Evolutionary conservation across 2,797 vertebrate genomes (phyloP), one percentile per base, ranked within the genome.

Genomic region (Bradypodion ventrale): DNA sequence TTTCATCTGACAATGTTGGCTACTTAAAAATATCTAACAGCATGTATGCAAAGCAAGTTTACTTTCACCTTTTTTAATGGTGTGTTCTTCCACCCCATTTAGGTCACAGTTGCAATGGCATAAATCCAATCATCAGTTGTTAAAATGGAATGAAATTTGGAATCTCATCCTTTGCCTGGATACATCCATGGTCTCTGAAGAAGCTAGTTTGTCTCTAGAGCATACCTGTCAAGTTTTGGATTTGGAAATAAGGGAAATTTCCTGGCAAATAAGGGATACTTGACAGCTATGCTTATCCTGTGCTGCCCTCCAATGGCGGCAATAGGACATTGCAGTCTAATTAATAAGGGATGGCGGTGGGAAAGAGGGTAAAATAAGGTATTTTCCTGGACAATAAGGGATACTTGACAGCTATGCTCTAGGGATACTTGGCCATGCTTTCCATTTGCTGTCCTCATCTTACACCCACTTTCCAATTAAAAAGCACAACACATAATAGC

Each of bases 371-470:
- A n/a, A n/a, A n/a, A n/a, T n/a, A n/a, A n/a, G n/a, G n/a, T n/a
- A n/a, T n/a, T n/a, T n/a, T n/a, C n/a, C n/a, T n/a, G n/a, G n/a
- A n/a, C n/a, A n/a, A n/a, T n/a, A n/a, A n/a, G n/a, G n/a, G n/a
- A n/a, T n/a, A n/a, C n/a, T n/a, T n/a, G n/a, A n/a, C n/a, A n/a
- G n/a, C n/a, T n/a, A n/a, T n/a, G n/a, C n/a, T n/a, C n/a, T n/a
- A n/a, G n/a, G 78, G 49, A 75, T 85, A 15, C 4, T 66, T 66
- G 60, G 29, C 68, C 60, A 63, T 49, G n/a, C 6, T 74, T 80
- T 85, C 78, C 60, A 75, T 75, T 75, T 80, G 62, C 37, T 75
- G 37, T 59, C 78, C 59, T 75, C 46, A 44, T 56, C n/a, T 37
- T 35, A 52, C 77, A 59, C 83, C n/a, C 46, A 35, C 29, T 59